These are phyloP conservation scores for Tetraodon nigroviridis DNA, from an alignment of 2,113 vertebrate species.

Conservation along the genomic window DNA sequence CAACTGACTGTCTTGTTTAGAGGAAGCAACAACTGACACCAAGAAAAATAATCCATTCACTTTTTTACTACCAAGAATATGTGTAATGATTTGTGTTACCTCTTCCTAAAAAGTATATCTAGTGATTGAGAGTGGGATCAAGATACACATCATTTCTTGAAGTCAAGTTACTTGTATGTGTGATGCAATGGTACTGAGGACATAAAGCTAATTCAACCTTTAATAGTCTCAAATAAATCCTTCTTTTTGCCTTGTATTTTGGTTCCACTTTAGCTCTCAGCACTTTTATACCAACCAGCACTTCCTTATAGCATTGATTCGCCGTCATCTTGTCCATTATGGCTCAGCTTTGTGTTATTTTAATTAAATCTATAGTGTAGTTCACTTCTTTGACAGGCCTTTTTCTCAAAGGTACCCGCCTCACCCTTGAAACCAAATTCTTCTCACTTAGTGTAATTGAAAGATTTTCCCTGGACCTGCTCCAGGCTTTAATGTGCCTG, in stretches of 20 bases:
- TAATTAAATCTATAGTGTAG: slow-evolving; percentile 78
- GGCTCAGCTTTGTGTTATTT: slow-evolving; percentile 67
- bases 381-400: slow-evolving; percentile 71
- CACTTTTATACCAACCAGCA: slow-evolving; percentile 42
- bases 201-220: neutral
- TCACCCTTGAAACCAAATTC: slow-evolving; percentile 56
- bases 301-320: slow-evolving; percentile 66
- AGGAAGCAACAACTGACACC: slow-evolving; percentile 8
- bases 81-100: too few species aligned
- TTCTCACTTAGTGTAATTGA: slow-evolving; percentile 76
- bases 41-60: neutral
- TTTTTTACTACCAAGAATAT: too few species aligned
- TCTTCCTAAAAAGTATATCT: neutral
- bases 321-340: slow-evolving; percentile 56
- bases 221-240: slow-evolving; percentile 27
- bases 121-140: neutral
- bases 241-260: slow-evolving; percentile 9
- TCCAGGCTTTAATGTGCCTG: slow-evolving; percentile 73
- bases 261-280: slow-evolving; percentile 27
- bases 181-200: neutral
- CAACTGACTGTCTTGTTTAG: slow-evolving; percentile 22
- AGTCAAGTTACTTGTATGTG: neutral
- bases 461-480: slow-evolving; percentile 70
- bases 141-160: neutral
- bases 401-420: slow-evolving; percentile 70